These are phyloP conservation scores for Lepidonotus clava DNA, from an alignment of 2,888 invertebrate species.

Conservation along the genomic window DNA sequence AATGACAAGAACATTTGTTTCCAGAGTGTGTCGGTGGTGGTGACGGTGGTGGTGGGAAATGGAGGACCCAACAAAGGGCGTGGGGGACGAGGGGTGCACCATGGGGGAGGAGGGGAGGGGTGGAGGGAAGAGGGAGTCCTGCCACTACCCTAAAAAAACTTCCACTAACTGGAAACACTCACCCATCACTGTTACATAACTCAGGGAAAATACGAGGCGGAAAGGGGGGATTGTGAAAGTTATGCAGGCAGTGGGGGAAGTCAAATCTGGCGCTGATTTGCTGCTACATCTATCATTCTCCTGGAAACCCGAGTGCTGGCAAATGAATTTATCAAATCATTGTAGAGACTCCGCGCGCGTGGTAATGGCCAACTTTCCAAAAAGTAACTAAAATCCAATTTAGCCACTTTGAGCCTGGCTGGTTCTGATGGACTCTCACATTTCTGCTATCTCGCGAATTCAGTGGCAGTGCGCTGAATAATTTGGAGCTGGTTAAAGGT, in stretches of 20 bases:
- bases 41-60: not conserved
- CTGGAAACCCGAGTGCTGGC: not conserved
- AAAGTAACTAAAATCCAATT: conserved; percentile 40
- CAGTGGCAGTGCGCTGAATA: not conserved
- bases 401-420: conserved; percentile 30
- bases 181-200: conserved; percentile 29
- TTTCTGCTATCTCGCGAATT: conserved; percentile 37
- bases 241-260: not conserved
- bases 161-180: not conserved
- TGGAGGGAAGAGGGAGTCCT: too few relatives aligned
- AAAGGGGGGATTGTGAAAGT: not conserved
- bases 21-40: not conserved
- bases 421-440: conserved; percentile 35
- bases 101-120: not conserved
- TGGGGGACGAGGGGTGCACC: too few relatives aligned
- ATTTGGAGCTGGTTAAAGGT: not conserved
- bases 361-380: conserved; percentile 33
- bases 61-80: not conserved
- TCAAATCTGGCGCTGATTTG: not conserved
- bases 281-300: conserved; percentile 23
- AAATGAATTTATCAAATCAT: conserved; percentile 35
- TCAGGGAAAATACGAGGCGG: not conserved
- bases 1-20: conserved; percentile 2
- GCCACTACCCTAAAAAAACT: not conserved
- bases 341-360: not conserved